Evolutionary conservation across 1,140 invertebrate species (phyloP), one percentile per base, ranked within the genome.

Genomic region (Manduca sexta): DNA sequence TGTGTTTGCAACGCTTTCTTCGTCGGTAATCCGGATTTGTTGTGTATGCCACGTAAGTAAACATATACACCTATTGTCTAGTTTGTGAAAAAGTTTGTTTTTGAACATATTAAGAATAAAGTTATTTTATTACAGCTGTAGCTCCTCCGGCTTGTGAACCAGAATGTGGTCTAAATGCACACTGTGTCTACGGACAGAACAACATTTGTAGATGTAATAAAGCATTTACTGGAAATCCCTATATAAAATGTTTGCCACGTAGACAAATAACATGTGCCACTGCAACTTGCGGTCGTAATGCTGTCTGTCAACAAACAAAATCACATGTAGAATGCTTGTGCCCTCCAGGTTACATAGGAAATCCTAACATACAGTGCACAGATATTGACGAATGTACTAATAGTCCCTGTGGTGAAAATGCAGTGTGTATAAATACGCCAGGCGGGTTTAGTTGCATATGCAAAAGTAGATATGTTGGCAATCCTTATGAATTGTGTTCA

Each of bases 1-100:
- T 97, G 95, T 82, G 88, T 95, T 16, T 97, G 95, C 72, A 90
- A 95, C 73, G 90, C 92, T 1, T 94, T 93, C 66, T 96, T 96
- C 74, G 89, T 96, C 50, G 95, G 95, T 58, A 95, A 97, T 82
- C 94, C 95, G 1, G 92, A 95, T 66, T 83, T 96, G 6, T 87
- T 97, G 15, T 97, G 95, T 72, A 95, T 97, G 90, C 95, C 95
- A 72, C 95, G 93, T 94, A 90, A 93, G 93, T 93, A 31, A 33
- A 45, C 8, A 26, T 26, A 26, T 31, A 43, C 12, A 49, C 1
- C 43, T 44, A 38, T 38, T 39, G 49, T 61, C 37, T 17, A 35
- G n/a, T n/a, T n/a, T 11, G n/a, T 17, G 11, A 34, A 34, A 30
- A 1, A n/a, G 8, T 2, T n/a, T 14, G 1, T 34, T 45, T 16